phyloP scores from a whole-genome alignment of 2,797 vertebrate species.

The Adelosebastes latens region DNA sequence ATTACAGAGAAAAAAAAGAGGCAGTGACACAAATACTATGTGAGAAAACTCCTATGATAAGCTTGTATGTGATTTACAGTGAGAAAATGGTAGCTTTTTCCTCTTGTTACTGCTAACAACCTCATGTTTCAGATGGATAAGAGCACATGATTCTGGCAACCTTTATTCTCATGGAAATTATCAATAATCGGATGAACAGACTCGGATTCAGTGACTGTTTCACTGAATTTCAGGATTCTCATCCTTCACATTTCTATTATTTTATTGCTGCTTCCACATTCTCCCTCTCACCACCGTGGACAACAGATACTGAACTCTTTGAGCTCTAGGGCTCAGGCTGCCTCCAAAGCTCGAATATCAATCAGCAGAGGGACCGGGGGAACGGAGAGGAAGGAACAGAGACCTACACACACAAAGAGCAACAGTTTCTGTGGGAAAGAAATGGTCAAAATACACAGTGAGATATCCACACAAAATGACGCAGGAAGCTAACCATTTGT shows the following conservation, averaged over 20 bases:
- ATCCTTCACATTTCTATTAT: slow-evolving; percentile 19
- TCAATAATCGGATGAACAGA: slow-evolving; percentile 2
- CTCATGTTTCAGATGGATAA: not conserved
- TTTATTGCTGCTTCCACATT: slow-evolving; percentile 15
- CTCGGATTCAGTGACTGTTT: not conserved
- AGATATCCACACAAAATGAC: not conserved
- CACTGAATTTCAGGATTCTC: slow-evolving; percentile 12
- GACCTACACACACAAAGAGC: not conserved
- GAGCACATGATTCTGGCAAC: not conserved
- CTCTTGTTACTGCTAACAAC: not conserved
- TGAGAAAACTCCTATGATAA: not conserved
- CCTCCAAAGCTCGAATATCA: slow-evolving; percentile 67
- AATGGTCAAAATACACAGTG: slow-evolving; percentile 33
- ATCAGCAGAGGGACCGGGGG: slow-evolving; percentile 60
- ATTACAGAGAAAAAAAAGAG: too few relatives aligned
- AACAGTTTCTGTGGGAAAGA: slow-evolving; percentile 33
- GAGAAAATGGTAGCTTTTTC: not conserved
- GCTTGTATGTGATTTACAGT: not conserved
- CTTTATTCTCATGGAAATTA: not conserved
- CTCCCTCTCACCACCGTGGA: slow-evolving; percentile 33
- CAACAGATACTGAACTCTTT: slow-evolving; percentile 61
- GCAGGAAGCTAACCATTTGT: slow-evolving; percentile 46
- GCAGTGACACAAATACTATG: not conserved
- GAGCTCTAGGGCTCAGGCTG: slow-evolving; percentile 59
- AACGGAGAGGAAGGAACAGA: slow-evolving; percentile 39